phyloP scores from a whole-genome alignment of 2,113 vertebrate species.

The Plecturocebus donacophilus region DNA sequence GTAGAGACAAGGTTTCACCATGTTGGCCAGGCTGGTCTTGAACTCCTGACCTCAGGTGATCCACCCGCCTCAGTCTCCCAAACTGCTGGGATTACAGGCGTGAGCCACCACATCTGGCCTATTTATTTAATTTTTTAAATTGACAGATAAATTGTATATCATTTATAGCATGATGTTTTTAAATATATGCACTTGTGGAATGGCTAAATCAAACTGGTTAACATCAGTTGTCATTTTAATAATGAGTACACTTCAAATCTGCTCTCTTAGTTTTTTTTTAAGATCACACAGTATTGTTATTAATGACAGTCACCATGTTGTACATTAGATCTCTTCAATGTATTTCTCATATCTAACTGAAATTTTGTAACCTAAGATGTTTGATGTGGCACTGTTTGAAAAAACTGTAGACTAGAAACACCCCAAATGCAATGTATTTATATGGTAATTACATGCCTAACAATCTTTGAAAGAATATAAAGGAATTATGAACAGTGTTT shows the following conservation, averaged over 20 bases:
- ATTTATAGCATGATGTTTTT: not conserved
- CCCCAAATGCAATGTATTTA: not conserved
- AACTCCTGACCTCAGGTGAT: too few relatives aligned
- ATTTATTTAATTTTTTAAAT: too few relatives aligned
- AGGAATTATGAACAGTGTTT: not conserved
- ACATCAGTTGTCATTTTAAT: not conserved
- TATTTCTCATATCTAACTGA: not conserved
- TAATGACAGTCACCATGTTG: not conserved
- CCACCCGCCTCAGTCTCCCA: too few relatives aligned
- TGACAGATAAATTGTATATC: too few relatives aligned
- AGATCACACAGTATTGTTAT: not conserved
- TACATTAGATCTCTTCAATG: not conserved
- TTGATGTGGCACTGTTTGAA: not conserved
- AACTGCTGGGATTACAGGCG: too few relatives aligned
- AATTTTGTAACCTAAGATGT: not conserved
- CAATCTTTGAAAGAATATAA: conserved; percentile 18
- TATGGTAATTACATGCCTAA: not conserved
- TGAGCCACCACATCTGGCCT: too few relatives aligned
- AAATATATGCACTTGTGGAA: not conserved
- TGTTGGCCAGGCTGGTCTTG: too few relatives aligned
- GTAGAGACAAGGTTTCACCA: too few relatives aligned
- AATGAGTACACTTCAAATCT: not conserved
- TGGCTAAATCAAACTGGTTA: not conserved
- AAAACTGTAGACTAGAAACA: not conserved
- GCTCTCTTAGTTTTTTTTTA: not conserved